Conservation (phyloP, 1,140 invertebrate genomes). For the Hirudo medicinalis region DNA sequence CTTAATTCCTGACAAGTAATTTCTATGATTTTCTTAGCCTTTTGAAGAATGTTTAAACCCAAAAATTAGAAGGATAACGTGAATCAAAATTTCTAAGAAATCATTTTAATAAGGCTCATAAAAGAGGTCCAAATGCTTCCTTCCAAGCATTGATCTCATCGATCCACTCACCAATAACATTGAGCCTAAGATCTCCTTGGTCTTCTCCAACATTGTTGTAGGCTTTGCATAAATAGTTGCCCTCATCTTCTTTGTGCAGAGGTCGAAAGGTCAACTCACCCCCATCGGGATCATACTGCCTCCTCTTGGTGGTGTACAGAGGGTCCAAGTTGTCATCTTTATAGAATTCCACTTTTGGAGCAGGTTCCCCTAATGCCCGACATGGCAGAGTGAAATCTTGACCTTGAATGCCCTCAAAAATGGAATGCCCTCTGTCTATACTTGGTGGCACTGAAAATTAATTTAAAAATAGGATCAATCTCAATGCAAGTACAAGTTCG, state of each 20-base stretch:
- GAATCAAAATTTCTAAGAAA: not conserved
- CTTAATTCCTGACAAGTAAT: no score
- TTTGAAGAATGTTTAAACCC: no score
- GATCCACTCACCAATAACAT: slow-evolving; percentile 14
- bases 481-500: not conserved
- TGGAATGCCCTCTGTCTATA: slow-evolving; percentile 46
- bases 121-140: not conserved
- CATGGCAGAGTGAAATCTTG: slow-evolving; percentile 15
- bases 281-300: slow-evolving; percentile 14
- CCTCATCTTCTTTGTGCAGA: slow-evolving; percentile 62
- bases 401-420: slow-evolving; percentile 1
- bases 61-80: no score
- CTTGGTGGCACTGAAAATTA: slow-evolving; percentile 50
- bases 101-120: not conserved
- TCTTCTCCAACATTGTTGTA: slow-evolving; percentile 66
- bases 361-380: not conserved
- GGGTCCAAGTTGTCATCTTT: slow-evolving; percentile 11
- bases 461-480: not conserved
- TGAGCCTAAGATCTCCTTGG: slow-evolving; percentile 32
- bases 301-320: slow-evolving; percentile 10
- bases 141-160: no score
- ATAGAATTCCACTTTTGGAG: slow-evolving; percentile 9
- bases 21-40: no score
- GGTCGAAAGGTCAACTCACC: slow-evolving; percentile 20
- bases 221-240: slow-evolving; percentile 73